Base-by-base conservation (phyloP, 1,140 invertebrate species). In the Ceratoteleas bidentatus region DNA sequence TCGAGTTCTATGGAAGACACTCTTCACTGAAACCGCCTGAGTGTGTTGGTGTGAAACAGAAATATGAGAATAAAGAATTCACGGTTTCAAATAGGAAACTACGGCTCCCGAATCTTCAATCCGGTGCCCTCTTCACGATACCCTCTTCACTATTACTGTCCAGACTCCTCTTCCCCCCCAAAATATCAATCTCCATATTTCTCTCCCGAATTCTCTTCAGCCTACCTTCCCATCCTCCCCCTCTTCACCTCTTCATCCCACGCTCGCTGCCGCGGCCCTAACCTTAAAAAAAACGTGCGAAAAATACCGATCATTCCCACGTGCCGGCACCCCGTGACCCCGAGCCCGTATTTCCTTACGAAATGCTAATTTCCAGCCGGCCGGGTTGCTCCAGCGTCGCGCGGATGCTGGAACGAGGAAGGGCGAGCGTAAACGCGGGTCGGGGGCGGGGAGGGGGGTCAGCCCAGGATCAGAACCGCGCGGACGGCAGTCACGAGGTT, bases 401-500 rank as follows among this genome's bases (percentile, higher is more conserved):
- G 16, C 2, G 6, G 6, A n/a, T 2, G 32, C 24, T 58, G 49
- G 56, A 47, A 61, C n/a, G 9, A 43, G 45, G 45, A 15, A 74
- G 45, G 47, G 49, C 38, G 3, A 62, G 56, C 13, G 64, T 24
- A 24, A 24, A 24, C 45, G 34, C 33, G 50, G 45, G 4, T 62
- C 10, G 7, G 24, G 24, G 32, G 13, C 16, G 62, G 40, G 40
- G 14, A 24, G n/a, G 8, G 14, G 38, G 9, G 43, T 6, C 16
- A 45, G 36, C 68, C 24, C 33, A 47, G 43, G 57, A 54, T 66
- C 16, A n/a, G 50, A 47, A 78, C 56, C 38, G 13, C 40, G 40
- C 24, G 15, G 13, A 11, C 34, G 14, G 62, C 10, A 81, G 77
- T 81, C 77, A 70, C 65, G 77, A 80, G 77, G 64, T 69, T 74